Evolutionary conservation across 2,888 invertebrate genomes (phyloP).

Genomic region (Tetramorium bicarinatum): DNA sequence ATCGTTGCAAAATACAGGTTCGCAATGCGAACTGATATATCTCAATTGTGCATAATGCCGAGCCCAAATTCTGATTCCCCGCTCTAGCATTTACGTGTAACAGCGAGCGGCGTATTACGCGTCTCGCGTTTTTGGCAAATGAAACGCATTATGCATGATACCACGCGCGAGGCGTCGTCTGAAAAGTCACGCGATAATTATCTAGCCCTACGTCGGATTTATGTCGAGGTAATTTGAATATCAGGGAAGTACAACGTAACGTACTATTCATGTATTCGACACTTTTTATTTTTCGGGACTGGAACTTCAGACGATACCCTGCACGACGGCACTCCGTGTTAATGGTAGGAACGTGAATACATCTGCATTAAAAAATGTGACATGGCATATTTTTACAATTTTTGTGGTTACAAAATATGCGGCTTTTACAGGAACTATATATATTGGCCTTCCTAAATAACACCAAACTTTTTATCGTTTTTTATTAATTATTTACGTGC

Average conservation of each 20-base stretch:
- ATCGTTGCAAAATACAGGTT: slow-evolving; percentile 56
- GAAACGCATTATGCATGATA: slow-evolving; percentile 41
- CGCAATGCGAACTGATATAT: slow-evolving; percentile 58
- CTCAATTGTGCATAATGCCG: slow-evolving; percentile 63
- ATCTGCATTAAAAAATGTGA: slow-evolving; percentile 47
- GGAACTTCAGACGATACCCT: slow-evolving; percentile 34
- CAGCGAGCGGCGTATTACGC: slow-evolving; percentile 25
- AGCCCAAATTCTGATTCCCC: slow-evolving; percentile 26
- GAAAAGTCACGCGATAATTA: slow-evolving; percentile 50
- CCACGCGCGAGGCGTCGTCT: not conserved
- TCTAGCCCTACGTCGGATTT: slow-evolving; percentile 41
- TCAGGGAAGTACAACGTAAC: slow-evolving; percentile 41
- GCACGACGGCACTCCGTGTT: slow-evolving; percentile 32
- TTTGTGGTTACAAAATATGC: slow-evolving; percentile 28
- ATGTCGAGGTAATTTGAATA: slow-evolving; percentile 51
- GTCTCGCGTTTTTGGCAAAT: slow-evolving; percentile 35
- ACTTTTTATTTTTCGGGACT: slow-evolving; percentile 47
- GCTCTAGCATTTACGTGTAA: slow-evolving; percentile 43
- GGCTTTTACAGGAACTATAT: not conserved
- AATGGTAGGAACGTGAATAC: slow-evolving; percentile 38
- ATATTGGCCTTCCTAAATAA: slow-evolving; percentile 3
- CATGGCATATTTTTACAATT: slow-evolving; percentile 48
- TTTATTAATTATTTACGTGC: slow-evolving; percentile 38
- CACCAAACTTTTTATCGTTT: not conserved
- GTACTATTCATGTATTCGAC: slow-evolving; percentile 49